Percentiles rank a stretch among this genome's conserved stretches.
Evolutionary conservation across 1,140 invertebrate species (phyloP).

Genomic region (Drosophila nikananu): DNA sequence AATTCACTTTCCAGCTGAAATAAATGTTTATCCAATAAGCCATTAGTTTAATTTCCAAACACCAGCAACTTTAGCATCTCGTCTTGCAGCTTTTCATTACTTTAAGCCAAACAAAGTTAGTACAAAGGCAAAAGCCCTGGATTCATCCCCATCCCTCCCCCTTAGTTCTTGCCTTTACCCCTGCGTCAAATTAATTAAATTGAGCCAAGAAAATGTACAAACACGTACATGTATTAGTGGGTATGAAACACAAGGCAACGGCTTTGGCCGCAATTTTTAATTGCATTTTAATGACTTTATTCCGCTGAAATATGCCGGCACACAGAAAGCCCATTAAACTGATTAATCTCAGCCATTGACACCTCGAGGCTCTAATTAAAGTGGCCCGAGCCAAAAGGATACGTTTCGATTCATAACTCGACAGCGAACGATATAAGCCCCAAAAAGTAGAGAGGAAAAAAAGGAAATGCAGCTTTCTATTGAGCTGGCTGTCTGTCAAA

Average conservation of each 20-base stretch:
- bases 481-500: constrained; percentile 35
- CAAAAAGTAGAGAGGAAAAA: not conserved
- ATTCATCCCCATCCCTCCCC: not conserved
- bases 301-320: constrained; percentile 53
- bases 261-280: constrained; percentile 66
- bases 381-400: constrained; percentile 38
- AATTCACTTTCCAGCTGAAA: constrained; percentile 12
- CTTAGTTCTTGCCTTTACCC: constrained; percentile 10
- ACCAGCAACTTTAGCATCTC: not conserved
- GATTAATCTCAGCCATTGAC: constrained; percentile 76
- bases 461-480: constrained; percentile 38
- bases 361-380: constrained; percentile 64
- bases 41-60: constrained; percentile 34
- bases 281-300: constrained; percentile 82
- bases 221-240: constrained; percentile 31
- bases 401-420: constrained; percentile 42
- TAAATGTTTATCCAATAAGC: constrained; percentile 37
- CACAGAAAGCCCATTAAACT: constrained; percentile 73
- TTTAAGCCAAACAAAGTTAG: constrained; percentile 46
- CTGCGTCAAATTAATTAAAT: constrained; percentile 68
- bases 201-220: constrained; percentile 59
- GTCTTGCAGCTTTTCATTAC: constrained; percentile 29
- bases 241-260: constrained; percentile 20
- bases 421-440: constrained; percentile 34
- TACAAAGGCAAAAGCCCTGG: constrained; percentile 5